These are phyloP conservation scores for Oxyscelio sp. DNA, from an alignment of 2,888 invertebrate species.

Conservation along the genomic window DNA sequence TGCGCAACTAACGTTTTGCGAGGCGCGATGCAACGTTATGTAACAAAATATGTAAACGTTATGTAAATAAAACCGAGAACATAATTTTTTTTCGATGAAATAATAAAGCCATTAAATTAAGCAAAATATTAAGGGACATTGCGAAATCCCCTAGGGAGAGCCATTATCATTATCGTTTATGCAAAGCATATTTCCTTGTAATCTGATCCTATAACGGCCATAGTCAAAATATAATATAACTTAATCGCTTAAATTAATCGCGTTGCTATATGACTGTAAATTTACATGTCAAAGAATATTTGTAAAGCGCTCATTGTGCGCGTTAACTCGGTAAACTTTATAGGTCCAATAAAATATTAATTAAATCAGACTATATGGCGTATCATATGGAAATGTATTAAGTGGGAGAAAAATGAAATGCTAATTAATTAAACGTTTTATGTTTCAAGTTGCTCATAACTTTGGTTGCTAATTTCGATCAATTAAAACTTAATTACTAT, in stretches of 20 bases:
- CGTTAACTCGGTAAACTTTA: neutral
- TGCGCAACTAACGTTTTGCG: constrained; percentile 16
- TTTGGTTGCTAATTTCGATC: no score
- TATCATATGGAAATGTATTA: no score
- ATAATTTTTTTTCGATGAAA: neutral
- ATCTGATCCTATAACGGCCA: neutral
- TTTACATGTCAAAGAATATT: neutral
- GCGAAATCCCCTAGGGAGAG: neutral
- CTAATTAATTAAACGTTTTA: no score
- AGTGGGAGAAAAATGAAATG: no score
- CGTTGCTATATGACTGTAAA: neutral
- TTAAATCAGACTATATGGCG: no score
- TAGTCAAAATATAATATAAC: neutral
- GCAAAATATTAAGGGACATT: neutral
- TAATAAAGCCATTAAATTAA: neutral
- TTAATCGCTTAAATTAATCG: neutral
- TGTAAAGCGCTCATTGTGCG: neutral
- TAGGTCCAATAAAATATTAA: neutral
- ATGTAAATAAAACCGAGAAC: neutral
- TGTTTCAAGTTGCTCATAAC: no score
- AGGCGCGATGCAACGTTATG: constrained; percentile 1
- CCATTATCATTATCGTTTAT: constrained; percentile 1
- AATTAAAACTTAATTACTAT: no score
- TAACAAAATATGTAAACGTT: neutral
- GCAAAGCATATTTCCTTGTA: neutral